Conservation (phyloP, 2,888 invertebrate species). For the Tenthredo mesomela region DNA sequence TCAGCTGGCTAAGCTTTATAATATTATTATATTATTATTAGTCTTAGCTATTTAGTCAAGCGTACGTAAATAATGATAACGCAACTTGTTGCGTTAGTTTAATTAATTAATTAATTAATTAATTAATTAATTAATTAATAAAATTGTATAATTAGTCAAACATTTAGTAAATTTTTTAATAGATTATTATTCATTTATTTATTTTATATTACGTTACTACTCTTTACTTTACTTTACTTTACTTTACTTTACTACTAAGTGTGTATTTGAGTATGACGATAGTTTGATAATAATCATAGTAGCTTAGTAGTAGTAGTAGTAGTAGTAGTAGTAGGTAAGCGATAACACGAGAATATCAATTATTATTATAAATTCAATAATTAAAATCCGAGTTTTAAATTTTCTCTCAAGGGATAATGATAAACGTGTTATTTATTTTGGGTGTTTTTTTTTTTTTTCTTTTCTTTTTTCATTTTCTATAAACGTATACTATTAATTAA, state of each 20-base stretch:
- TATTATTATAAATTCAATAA: slow-evolving; percentile 55
- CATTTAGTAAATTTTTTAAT: not conserved
- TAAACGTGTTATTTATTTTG: not conserved
- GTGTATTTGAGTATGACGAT: not conserved
- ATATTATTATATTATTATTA: too few species aligned
- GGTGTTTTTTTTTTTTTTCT: not conserved
- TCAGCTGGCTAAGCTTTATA: not conserved
- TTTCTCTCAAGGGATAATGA: slow-evolving; percentile 51
- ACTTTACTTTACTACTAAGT: not conserved
- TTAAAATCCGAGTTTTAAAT: slow-evolving; percentile 54
- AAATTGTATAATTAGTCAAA: slow-evolving; percentile 2
- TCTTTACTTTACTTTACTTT: not conserved
- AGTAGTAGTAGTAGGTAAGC: too few species aligned
- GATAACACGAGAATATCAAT: slow-evolving; percentile 18
- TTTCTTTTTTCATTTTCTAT: not conserved
- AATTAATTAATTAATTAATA: not conserved
- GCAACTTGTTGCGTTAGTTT: not conserved
- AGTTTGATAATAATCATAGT: not conserved
- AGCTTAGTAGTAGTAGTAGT: not conserved
- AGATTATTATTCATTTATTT: not conserved
- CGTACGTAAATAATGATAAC: not conserved
- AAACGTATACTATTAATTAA: not conserved
- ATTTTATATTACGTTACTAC: not conserved
- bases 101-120: not conserved
- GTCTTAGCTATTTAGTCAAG: not conserved